Base-by-base conservation (phyloP, 30 jellyfish, hydroid and myxozoan species). In the Clytia hemisphaerica region DNA sequence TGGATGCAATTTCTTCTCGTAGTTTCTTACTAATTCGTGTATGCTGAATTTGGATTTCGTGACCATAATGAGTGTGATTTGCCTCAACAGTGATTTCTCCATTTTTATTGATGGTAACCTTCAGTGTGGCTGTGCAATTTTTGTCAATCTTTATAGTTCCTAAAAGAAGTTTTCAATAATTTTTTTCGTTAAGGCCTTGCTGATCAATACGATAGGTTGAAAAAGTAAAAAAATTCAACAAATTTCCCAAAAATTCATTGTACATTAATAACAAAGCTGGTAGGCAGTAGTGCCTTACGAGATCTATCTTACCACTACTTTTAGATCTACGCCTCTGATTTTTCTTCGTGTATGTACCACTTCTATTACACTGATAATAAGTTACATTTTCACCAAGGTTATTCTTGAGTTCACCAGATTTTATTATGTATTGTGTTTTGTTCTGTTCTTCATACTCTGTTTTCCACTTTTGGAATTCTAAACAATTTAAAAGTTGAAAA, bases 51-150 rank as follows among this genome's bases (percentile, higher is more conserved):
- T 32, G 25, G 25, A 47, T 53, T 31, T 37, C 9, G 46, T 72
- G 76, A 19, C 84, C 84, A 51, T 72, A 72, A 40, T 72, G 84
- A 9, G 84, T 48, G 19, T 33, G 34, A 45, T 76, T 53, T 53
- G 38, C 24, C 26, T 53, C 84, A 18, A 35, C 84, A 28, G 44
- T 15, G 4, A 50, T 30, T 2, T 19, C 31, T 57, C 47, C 31
- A 32, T 30, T 30, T 21, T 33, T 32, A 37, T 50, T 29, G 32
- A 27, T 50, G 37, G 61, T 53, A 28, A 34, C 64, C 37, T 57
- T 72, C 46, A 72, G 54, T 26, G 84, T 72, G 46, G 78, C 54
- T 7, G 84, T 72, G 84, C 84, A 72, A 38, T 72, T 72, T 37
- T 57, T 72, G 75, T 72, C 76, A 33, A 72, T 72, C 29, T 50